A percentile compares a stretch with the other conserved stretches of the same genome.
These are phyloP conservation scores for Tricholaema leucomelas DNA, from an alignment of 2,113 vertebrate genomes.

Conservation along the genomic window DNA sequence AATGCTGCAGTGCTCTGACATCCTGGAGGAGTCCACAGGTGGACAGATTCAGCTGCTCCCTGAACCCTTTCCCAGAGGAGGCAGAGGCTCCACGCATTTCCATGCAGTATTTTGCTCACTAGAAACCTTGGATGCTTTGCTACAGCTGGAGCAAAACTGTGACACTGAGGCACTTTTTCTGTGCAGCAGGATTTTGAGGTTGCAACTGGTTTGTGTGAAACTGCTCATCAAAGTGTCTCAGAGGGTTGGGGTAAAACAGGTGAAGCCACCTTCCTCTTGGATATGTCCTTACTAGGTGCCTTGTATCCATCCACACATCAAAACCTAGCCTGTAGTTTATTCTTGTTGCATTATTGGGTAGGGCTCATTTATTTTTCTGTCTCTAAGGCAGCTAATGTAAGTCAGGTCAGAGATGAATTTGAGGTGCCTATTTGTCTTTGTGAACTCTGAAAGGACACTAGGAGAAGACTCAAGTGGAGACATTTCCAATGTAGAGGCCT, in stretches of 20 bases:
- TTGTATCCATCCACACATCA: fast-evolving
- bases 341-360: fast-evolving
- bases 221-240: fast-evolving
- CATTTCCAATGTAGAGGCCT: fast-evolving
- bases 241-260: background rate
- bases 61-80: background rate
- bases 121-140: background rate
- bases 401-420: background rate
- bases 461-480: no score
- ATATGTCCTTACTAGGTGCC: background rate
- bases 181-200: fast-evolving
- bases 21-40: background rate
- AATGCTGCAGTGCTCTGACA: background rate
- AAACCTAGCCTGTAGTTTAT: background rate
- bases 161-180: background rate
- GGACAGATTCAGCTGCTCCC: background rate
- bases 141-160: background rate
- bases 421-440: background rate
- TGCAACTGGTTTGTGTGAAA: background rate
- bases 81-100: background rate
- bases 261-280: background rate
- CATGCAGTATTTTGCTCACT: background rate
- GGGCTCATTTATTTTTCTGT: background rate
- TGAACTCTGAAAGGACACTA: background rate
- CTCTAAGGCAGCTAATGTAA: background rate